Percentiles rank a stretch among this genome's conserved stretches.
phyloP scores from a whole-genome alignment of 2,113 vertebrate genomes.

The Corapipo altera region DNA sequence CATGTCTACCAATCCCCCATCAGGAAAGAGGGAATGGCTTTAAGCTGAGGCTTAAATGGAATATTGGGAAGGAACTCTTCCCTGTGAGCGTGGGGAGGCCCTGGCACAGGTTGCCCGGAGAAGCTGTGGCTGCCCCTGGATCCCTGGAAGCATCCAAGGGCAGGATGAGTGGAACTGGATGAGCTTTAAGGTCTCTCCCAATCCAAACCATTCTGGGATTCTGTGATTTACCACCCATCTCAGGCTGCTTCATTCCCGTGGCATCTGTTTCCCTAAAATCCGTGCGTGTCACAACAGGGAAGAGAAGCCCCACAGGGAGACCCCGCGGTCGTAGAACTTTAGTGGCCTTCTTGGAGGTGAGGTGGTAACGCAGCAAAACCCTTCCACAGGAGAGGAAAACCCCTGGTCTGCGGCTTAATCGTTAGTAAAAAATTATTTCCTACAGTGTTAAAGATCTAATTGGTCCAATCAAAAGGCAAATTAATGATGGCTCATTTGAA shows the following conservation, averaged over 20 bases:
- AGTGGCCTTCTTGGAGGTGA: not conserved
- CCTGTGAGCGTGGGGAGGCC: not conserved
- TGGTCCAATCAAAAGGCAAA: slow-evolving; percentile 60
- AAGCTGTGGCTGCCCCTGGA: not conserved
- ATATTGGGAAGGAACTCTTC: not conserved
- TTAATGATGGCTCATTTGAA: slow-evolving; percentile 61
- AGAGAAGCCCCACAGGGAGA: not conserved
- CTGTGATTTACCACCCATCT: not conserved
- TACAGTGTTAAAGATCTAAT: slow-evolving; percentile 52
- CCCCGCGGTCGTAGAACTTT: not conserved
- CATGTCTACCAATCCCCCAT: fast-evolving
- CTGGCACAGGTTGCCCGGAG: not conserved
- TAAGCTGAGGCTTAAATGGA: not conserved
- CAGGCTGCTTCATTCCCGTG: not conserved
- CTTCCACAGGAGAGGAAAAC: not conserved
- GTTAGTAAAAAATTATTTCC: slow-evolving; percentile 55
- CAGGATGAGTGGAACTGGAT: not conserved
- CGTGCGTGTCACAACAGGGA: fast-evolving
- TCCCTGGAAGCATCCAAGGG: not conserved
- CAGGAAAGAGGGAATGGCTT: not conserved
- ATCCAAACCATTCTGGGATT: not conserved
- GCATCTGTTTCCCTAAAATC: not conserved
- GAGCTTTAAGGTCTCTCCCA: not conserved
- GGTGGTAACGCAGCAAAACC: not conserved
- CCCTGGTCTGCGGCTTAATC: not conserved